These are phyloP conservation scores for Spodoptera litura DNA, from an alignment of 1,140 invertebrate genomes.

Conservation along the genomic window DNA sequence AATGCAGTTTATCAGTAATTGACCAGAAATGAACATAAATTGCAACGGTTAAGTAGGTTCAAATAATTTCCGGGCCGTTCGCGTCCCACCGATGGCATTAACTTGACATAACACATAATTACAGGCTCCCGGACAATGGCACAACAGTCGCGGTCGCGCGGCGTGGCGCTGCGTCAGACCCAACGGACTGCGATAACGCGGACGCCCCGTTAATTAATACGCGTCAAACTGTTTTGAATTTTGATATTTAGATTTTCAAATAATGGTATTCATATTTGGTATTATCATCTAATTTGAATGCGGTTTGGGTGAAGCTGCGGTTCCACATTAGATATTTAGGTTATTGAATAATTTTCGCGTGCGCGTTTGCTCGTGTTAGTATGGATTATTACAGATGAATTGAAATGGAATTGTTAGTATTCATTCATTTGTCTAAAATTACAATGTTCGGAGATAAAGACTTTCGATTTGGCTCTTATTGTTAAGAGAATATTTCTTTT, in stretches of 20 bases:
- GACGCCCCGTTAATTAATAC: slow-evolving; percentile 43
- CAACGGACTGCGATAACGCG: slow-evolving; percentile 33
- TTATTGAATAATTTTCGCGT: slow-evolving; percentile 36
- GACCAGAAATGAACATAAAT: no score
- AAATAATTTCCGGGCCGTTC: no score
- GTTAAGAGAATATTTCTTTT: no score
- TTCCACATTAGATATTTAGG: slow-evolving; percentile 40
- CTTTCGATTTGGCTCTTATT: background rate
- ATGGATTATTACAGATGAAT: slow-evolving; percentile 25
- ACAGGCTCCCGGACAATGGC: background rate
- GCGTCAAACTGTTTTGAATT: slow-evolving; percentile 47
- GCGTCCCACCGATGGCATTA: slow-evolving; percentile 16
- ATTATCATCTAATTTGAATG: slow-evolving; percentile 48
- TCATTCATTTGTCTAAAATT: no score
- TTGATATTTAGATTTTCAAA: slow-evolving; percentile 45
- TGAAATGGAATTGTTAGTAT: background rate
- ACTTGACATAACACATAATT: slow-evolving; percentile 19
- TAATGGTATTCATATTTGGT: slow-evolving; percentile 45
- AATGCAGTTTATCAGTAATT: no score
- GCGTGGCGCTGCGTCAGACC: slow-evolving; percentile 6
- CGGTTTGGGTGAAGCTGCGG: slow-evolving; percentile 1
- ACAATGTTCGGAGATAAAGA: no score
- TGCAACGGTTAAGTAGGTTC: no score
- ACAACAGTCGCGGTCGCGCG: slow-evolving; percentile 17
- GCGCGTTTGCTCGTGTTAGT: slow-evolving; percentile 4